These are phyloP conservation scores for Trichoplusia ni DNA, from an alignment of 1,140 invertebrate species.

Conservation along the genomic window DNA sequence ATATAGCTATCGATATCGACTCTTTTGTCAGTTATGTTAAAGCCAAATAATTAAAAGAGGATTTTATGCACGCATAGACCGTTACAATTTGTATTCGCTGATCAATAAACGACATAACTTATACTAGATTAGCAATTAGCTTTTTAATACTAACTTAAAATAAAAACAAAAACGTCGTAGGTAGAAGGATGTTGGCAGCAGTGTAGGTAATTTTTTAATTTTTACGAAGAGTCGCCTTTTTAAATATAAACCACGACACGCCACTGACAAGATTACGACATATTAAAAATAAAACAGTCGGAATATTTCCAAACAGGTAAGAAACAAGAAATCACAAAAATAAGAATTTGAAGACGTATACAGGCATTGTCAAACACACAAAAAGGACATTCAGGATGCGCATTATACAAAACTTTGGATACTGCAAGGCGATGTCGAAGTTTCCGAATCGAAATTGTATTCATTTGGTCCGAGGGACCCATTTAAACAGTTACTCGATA, in stretches of 20 bases:
- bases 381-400: constrained; percentile 47
- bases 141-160: too few species aligned
- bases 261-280: too few species aligned
- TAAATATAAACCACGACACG: too few species aligned
- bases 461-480: constrained; percentile 17
- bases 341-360: constrained; percentile 48
- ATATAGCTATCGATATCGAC: neutral
- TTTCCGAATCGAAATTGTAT: constrained; percentile 39
- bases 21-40: neutral
- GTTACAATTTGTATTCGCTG: too few species aligned
- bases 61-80: neutral
- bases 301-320: neutral
- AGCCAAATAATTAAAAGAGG: neutral
- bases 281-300: neutral
- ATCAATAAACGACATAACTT: too few species aligned
- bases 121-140: too few species aligned
- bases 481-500: constrained; percentile 12
- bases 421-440: constrained; percentile 31
- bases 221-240: too few species aligned
- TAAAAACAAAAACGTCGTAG: too few species aligned
- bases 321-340: constrained; percentile 1
- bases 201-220: too few species aligned
- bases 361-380: constrained; percentile 49
- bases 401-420: constrained; percentile 42
- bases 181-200: too few species aligned